A percentile compares a stretch with the other conserved stretches of the same genome.
Conservation (phyloP, 1,140 invertebrate species). For the Caenorhabditis briggsae region DNA sequence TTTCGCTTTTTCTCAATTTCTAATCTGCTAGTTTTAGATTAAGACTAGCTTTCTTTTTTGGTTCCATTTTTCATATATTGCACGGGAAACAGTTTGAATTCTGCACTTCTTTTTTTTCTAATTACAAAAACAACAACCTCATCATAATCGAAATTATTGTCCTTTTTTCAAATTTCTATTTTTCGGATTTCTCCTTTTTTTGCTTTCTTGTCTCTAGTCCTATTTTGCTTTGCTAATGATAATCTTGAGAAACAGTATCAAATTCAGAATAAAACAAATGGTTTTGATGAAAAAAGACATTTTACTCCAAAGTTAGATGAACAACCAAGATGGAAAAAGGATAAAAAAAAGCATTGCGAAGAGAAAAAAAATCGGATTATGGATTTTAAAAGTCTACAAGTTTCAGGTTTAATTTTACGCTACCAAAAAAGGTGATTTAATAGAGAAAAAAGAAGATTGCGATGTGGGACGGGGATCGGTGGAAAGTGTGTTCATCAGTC, state of each 20-base stretch:
- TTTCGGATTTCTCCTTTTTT: no score
- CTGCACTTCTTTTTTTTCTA: background rate
- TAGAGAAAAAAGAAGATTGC: background rate
- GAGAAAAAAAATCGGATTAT: background rate
- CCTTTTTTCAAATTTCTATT: background rate
- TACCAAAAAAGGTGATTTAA: slow-evolving; percentile 9
- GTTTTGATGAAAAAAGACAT: slow-evolving; percentile 11
- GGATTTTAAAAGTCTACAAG: slow-evolving; percentile 34
- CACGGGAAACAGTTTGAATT: slow-evolving; percentile 13
- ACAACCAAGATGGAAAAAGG: slow-evolving; percentile 38
- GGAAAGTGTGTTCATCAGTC: background rate
- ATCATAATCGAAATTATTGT: slow-evolving; percentile 12
- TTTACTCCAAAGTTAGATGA: slow-evolving; percentile 15
- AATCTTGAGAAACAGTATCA: slow-evolving; percentile 22
- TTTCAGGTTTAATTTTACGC: background rate
- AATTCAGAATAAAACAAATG: slow-evolving; percentile 23
- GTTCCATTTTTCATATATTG: slow-evolving; percentile 27
- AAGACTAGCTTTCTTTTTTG: background rate
- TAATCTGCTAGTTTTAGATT: background rate
- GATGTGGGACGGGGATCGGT: background rate
- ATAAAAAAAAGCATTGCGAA: background rate
- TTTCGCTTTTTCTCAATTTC: background rate
- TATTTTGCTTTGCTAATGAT: background rate
- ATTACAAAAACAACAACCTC: background rate
- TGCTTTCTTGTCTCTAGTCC: background rate